phyloP scores from a whole-genome alignment of 1,140 invertebrate genomes.

The Teleopsis dalmanni region DNA sequence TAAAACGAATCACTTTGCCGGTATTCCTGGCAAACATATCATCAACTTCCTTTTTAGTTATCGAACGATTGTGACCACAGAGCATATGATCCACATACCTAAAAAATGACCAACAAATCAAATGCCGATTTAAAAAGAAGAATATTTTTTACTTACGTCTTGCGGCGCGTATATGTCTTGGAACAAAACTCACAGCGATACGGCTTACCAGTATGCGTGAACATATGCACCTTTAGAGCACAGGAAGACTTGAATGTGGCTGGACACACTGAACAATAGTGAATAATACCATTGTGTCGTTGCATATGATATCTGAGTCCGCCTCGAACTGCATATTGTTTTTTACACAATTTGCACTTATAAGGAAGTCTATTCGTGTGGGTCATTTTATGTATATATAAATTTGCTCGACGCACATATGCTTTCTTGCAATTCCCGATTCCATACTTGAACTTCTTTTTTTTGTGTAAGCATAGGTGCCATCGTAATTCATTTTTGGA shows the following conservation, averaged over 20 bases:
- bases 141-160: conserved; percentile 5
- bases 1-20: no score
- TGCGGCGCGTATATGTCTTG: conserved; percentile 1
- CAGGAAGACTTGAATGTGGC: conserved; percentile 8
- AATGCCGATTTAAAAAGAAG: background rate
- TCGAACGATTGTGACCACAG: background rate
- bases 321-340: conserved; percentile 11
- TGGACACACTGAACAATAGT: conserved; percentile 2
- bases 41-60: no score
- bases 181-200: conserved; percentile 12
- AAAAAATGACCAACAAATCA: background rate
- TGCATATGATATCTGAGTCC: conserved; percentile 13
- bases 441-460: conserved; percentile 5
- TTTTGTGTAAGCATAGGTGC: conserved; percentile 9
- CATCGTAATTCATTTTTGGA: background rate
- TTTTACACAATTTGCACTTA: conserved; percentile 10
- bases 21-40: no score
- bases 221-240: conserved; percentile 11
- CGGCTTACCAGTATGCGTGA: conserved; percentile 13
- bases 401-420: conserved; percentile 8
- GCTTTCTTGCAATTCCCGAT: conserved; percentile 6
- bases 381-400: conserved; percentile 10
- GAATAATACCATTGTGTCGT: conserved; percentile 9
- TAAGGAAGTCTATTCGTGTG: conserved; percentile 12
- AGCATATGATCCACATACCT: background rate